Evolutionary conservation across 2,888 invertebrate species (phyloP).

Genomic region (Fragum sueziense): DNA sequence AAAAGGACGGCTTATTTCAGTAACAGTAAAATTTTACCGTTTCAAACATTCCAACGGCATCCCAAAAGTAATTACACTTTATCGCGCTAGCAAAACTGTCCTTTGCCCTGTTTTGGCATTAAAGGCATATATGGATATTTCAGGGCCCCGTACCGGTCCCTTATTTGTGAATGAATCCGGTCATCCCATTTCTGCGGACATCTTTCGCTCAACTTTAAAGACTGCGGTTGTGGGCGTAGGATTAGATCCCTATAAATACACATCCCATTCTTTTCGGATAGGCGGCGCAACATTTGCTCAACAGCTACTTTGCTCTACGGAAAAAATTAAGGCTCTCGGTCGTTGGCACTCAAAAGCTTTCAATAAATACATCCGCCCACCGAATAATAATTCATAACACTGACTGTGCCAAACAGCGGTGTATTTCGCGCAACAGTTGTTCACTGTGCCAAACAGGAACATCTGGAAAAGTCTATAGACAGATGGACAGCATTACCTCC

Average conservation of each 20-base stretch:
- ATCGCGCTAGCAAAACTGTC: not conserved
- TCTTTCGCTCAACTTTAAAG: not conserved
- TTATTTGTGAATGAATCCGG: constrained; percentile 6
- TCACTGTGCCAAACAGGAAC: no score
- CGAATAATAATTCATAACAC: no score
- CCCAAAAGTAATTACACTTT: not conserved
- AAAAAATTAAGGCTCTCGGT: constrained; percentile 28
- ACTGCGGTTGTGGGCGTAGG: not conserved
- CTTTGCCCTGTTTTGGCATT: constrained; percentile 34
- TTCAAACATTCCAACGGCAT: constrained; percentile 37
- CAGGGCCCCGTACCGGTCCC: not conserved
- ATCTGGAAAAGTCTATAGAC: no score
- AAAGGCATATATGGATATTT: not conserved
- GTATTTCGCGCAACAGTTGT: no score
- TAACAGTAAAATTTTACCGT: not conserved
- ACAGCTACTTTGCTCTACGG: not conserved
- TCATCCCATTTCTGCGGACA: constrained; percentile 1
- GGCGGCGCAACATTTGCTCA: constrained; percentile 31
- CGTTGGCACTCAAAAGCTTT: constrained; percentile 36
- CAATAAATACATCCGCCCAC: constrained; percentile 30
- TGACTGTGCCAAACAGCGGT: no score
- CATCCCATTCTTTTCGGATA: constrained; percentile 36
- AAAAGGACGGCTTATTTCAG: not conserved
- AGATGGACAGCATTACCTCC: no score
- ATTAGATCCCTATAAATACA: constrained; percentile 22